Evolutionary conservation across 2,113 vertebrate species (phyloP).

Genomic region (Porphyrio hochstetteri): DNA sequence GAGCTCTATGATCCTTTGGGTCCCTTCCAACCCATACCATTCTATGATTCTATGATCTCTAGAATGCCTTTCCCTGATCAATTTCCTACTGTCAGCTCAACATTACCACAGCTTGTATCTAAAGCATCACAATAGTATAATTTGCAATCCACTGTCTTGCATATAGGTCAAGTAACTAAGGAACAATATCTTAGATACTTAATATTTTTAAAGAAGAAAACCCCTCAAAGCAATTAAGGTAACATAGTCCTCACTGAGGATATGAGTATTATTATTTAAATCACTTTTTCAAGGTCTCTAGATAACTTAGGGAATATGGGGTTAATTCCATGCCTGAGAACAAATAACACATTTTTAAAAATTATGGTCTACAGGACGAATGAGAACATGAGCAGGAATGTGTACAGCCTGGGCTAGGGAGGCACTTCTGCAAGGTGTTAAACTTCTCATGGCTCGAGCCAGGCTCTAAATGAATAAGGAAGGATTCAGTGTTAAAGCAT

Average conservation of each 20-base stretch:
- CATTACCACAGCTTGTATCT: background rate
- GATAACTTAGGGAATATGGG: background rate
- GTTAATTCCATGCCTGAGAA: background rate
- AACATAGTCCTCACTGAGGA: background rate
- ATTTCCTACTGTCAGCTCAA: background rate
- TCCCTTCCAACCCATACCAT: no score
- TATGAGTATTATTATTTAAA: background rate
- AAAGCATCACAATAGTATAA: background rate
- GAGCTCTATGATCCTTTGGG: no score
- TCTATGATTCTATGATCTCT: no score
- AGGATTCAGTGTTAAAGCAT: background rate
- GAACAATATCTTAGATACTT: background rate
- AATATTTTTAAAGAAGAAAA: background rate
- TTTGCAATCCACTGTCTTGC: background rate
- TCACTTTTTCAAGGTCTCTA: background rate
- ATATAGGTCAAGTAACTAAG: background rate
- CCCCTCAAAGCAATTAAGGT: background rate
- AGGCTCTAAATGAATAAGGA: conserved; percentile 16
- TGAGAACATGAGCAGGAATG: background rate
- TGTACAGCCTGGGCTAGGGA: background rate
- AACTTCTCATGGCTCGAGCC: background rate
- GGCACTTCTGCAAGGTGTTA: background rate
- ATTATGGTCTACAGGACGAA: background rate
- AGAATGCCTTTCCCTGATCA: background rate
- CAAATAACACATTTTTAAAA: background rate